Conservation (phyloP, 2,113 vertebrate species). For the Solea solea region DNA sequence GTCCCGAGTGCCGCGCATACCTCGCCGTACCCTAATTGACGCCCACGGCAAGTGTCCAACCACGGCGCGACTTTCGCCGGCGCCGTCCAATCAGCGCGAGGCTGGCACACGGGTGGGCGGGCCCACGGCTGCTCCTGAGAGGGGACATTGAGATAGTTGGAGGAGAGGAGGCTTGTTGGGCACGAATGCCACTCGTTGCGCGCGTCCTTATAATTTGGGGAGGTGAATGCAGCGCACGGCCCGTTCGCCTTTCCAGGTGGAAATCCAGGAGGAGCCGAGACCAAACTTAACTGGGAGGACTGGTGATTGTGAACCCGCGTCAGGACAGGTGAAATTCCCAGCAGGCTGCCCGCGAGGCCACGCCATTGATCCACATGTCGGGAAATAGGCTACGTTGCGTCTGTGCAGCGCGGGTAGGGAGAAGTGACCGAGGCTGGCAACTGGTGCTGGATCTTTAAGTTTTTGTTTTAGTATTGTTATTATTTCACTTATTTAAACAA, state of each 20-base stretch:
- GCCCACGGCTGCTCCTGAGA: constrained; percentile 59
- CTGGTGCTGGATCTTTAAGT: background rate
- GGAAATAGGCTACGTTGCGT: constrained; percentile 23
- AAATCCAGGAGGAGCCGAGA: constrained; percentile 74
- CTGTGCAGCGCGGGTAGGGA: constrained; percentile 51
- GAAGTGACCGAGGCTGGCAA: background rate
- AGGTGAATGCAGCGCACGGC: constrained; percentile 79
- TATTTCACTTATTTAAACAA: background rate
- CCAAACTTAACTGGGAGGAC: constrained; percentile 73
- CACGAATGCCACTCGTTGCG: constrained; percentile 79
- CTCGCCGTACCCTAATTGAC: constrained; percentile 31
- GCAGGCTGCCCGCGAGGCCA: constrained; percentile 67
- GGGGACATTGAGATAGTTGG: constrained; percentile 64
- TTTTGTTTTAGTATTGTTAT: background rate
- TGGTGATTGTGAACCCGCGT: constrained; percentile 77
- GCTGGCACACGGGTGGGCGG: constrained; percentile 49
- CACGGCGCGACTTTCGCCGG: background rate
- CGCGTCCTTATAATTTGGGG: constrained; percentile 77
- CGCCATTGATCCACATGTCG: constrained; percentile 63
- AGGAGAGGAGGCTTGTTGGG: constrained; percentile 72
- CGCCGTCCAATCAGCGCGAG: constrained; percentile 55
- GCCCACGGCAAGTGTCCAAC: constrained; percentile 66
- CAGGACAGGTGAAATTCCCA: constrained; percentile 81
- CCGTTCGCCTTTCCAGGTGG: constrained; percentile 76
- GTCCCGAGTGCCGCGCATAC: constrained; percentile 42